phyloP scores from a whole-genome alignment of 2,888 invertebrate species.

The Chalcosyrphus nemorum region DNA sequence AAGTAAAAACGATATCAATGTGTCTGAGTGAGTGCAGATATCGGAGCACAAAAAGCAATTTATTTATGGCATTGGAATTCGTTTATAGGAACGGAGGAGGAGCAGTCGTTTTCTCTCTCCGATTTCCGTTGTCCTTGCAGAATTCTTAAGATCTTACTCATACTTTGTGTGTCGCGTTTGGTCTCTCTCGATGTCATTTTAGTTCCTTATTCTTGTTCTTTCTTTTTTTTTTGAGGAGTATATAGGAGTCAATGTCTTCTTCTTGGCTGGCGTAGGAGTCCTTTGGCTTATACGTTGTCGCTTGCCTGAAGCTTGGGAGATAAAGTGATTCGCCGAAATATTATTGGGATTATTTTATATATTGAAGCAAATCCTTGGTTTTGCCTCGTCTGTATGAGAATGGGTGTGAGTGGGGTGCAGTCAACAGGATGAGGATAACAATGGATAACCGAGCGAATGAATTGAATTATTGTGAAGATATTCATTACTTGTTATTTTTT shows the following conservation, averaged over 20 bases:
- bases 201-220: slow-evolving; percentile 18
- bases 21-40: slow-evolving; percentile 67
- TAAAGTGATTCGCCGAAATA: slow-evolving; percentile 68
- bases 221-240: no score
- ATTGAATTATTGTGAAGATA: slow-evolving; percentile 58
- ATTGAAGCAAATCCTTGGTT: slow-evolving; percentile 56
- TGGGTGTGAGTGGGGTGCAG: slow-evolving; percentile 1
- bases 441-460: slow-evolving; percentile 48
- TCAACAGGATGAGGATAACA: slow-evolving; percentile 57
- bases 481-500: slow-evolving; percentile 9
- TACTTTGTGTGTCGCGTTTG: slow-evolving; percentile 26
- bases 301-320: slow-evolving; percentile 56
- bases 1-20: slow-evolving; percentile 65
- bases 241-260: slow-evolving; percentile 23
- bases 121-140: slow-evolving; percentile 41
- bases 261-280: slow-evolving; percentile 12
- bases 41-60: slow-evolving; percentile 56
- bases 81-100: slow-evolving; percentile 16
- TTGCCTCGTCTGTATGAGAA: background rate
- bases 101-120: no score
- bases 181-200: slow-evolving; percentile 40
- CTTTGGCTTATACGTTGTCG: slow-evolving; percentile 38
- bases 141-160: slow-evolving; percentile 41
- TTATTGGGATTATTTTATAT: slow-evolving; percentile 69
- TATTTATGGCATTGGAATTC: slow-evolving; percentile 65